phyloP scores from a whole-genome alignment of 2,797 vertebrate species.

The Tadarida brasiliensis region DNA sequence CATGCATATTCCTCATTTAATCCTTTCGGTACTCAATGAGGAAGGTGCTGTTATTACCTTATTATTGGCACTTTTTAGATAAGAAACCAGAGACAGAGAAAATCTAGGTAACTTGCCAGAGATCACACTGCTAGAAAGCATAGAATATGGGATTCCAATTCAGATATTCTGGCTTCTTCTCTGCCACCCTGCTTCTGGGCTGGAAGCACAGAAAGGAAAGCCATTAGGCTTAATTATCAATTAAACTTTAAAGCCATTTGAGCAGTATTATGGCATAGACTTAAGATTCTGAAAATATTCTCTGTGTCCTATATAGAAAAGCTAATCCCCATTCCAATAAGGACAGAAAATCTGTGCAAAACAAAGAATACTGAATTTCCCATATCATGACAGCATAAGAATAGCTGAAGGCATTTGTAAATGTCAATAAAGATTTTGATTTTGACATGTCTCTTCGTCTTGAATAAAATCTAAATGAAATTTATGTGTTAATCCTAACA shows the following conservation, averaged over 20 bases:
- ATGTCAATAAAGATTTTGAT: neutral
- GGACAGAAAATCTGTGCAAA: neutral
- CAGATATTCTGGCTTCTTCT: neutral
- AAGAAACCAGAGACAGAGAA: neutral
- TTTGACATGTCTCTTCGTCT: neutral
- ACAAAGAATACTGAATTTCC: neutral
- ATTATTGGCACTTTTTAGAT: neutral
- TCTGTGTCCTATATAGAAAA: neutral
- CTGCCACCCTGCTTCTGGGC: neutral
- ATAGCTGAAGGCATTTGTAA: neutral
- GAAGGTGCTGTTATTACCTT: neutral
- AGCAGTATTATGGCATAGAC: neutral
- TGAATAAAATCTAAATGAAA: constrained; percentile 45
- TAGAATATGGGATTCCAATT: neutral
- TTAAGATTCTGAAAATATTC: neutral
- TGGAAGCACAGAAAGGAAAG: neutral
- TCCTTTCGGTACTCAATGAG: neutral
- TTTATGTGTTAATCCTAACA: neutral
- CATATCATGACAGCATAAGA: neutral
- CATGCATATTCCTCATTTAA: neutral
- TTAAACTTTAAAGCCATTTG: neutral
- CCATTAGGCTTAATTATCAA: neutral
- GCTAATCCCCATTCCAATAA: neutral
- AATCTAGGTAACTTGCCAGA: neutral
- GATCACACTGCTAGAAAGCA: neutral